Evolutionary conservation across 2,888 invertebrate genomes (phyloP).

Genomic region (Podotricha telesiphe): DNA sequence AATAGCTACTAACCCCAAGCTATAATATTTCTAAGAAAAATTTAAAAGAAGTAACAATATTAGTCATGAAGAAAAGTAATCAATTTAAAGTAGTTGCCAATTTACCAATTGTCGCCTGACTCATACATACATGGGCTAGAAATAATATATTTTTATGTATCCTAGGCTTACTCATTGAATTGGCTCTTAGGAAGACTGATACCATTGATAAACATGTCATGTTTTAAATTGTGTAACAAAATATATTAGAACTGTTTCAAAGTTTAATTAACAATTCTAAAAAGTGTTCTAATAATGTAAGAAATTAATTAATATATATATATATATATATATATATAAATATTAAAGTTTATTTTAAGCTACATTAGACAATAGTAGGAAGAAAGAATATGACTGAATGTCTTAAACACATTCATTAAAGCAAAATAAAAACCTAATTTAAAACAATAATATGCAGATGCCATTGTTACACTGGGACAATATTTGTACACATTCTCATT

Average conservation of each 20-base stretch:
- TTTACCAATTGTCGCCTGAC: constrained; percentile 33
- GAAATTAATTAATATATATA: not conserved
- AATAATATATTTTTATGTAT: constrained; percentile 21
- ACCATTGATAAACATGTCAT: not conserved
- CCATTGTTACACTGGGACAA: too few relatives aligned
- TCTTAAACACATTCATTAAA: too few relatives aligned
- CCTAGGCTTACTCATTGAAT: constrained; percentile 29
- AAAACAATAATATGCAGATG: too few relatives aligned
- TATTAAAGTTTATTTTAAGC: not conserved
- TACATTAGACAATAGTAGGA: not conserved
- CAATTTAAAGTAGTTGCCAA: constrained; percentile 16
- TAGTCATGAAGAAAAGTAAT: constrained; percentile 21
- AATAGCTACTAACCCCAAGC: too few relatives aligned
- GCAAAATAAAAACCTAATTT: too few relatives aligned
- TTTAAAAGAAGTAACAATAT: constrained; percentile 9
- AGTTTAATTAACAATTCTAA: not conserved
- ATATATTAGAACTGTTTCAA: not conserved
- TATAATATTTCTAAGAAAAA: not conserved
- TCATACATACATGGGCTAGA: constrained; percentile 19
- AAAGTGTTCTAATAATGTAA: not conserved
- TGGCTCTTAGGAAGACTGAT: not conserved
- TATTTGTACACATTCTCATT: too few relatives aligned
- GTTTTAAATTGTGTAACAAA: not conserved
- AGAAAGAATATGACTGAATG: not conserved
- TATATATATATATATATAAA: too few relatives aligned